phyloP scores from a whole-genome alignment of 2,888 invertebrate genomes.

The Drosophila leonis region DNA sequence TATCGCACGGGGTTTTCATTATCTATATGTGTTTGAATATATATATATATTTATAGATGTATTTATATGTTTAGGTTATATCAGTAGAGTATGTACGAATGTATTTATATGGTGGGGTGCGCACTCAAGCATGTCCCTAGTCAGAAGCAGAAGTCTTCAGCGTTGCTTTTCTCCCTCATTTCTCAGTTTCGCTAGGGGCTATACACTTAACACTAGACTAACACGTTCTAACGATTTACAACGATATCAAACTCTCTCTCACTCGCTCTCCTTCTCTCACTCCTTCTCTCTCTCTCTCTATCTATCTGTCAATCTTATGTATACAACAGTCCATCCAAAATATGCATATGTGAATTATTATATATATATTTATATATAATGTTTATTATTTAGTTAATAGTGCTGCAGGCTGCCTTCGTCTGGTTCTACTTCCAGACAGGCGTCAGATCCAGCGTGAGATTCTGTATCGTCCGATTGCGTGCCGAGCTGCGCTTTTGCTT shows the following conservation, averaged over 20 bases:
- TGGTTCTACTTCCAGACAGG: conserved; percentile 89
- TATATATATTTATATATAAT: conserved; percentile 21
- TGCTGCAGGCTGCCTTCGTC: conserved; percentile 20
- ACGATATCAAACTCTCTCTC: conserved; percentile 19
- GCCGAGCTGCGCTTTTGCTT: conserved; percentile 92
- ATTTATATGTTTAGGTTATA: conserved; percentile 24
- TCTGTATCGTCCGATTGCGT: conserved; percentile 92
- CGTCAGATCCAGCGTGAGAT: conserved; percentile 93
- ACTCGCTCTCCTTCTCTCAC: conserved; percentile 19
- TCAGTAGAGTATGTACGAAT: conserved; percentile 30
- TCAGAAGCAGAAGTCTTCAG: conserved; percentile 56
- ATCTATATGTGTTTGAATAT: conserved; percentile 30
- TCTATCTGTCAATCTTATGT: conserved; percentile 45
- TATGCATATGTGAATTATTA: conserved; percentile 49
- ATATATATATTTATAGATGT: conserved; percentile 13
- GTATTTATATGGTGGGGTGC: conserved; percentile 69
- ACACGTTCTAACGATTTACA: conserved; percentile 53
- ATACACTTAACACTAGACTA: conserved; percentile 61
- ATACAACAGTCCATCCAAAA: conserved; percentile 71
- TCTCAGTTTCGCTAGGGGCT: conserved; percentile 3
- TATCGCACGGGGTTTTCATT: conserved; percentile 25
- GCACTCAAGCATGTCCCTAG: conserved; percentile 60
- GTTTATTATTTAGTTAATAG: conserved; percentile 31
- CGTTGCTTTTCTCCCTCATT: conserved; percentile 18
- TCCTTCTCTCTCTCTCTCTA: conserved; percentile 13